A percentile compares a stretch with the other conserved stretches of the same genome.
Evolutionary conservation across 2,888 invertebrate genomes (phyloP).

Genomic region (Ennomos quercinarius): DNA sequence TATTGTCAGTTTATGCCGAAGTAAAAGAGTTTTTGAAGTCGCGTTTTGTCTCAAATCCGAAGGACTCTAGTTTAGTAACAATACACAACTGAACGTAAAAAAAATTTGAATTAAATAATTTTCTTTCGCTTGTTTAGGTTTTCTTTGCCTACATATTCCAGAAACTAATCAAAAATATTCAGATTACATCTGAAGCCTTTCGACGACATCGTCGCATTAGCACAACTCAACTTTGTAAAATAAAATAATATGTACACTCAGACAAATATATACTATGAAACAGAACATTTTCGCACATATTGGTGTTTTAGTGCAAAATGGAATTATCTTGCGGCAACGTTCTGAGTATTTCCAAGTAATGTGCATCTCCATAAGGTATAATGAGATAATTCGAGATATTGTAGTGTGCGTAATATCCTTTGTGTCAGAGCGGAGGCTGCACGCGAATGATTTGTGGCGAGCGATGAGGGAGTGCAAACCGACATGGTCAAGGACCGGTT

Average conservation of each 20-base stretch:
- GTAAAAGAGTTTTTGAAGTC: background rate
- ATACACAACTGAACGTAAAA: background rate
- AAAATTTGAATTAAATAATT: background rate
- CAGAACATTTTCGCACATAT: no score
- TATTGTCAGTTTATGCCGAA: slow-evolving; percentile 7
- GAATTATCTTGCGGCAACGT: slow-evolving; percentile 9
- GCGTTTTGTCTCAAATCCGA: no score
- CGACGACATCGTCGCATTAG: no score
- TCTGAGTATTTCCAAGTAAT: slow-evolving; percentile 29
- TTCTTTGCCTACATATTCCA: no score
- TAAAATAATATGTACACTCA: no score
- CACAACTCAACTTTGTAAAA: no score
- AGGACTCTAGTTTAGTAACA: no score
- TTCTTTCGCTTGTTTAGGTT: background rate
- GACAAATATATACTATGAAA: no score
- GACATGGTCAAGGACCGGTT: slow-evolving; percentile 81
- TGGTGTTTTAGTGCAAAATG: slow-evolving; percentile 10
- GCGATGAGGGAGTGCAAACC: slow-evolving; percentile 59
- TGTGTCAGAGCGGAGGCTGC: slow-evolving; percentile 48
- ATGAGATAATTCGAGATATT: slow-evolving; percentile 35
- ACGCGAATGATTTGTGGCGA: slow-evolving; percentile 68
- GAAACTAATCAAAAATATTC: no score
- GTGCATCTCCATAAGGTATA: slow-evolving; percentile 33
- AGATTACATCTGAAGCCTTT: no score
- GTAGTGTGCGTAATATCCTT: slow-evolving; percentile 34